phyloP scores from a whole-genome alignment of 2,113 vertebrate genomes.

The Brachyistius frenatus region DNA sequence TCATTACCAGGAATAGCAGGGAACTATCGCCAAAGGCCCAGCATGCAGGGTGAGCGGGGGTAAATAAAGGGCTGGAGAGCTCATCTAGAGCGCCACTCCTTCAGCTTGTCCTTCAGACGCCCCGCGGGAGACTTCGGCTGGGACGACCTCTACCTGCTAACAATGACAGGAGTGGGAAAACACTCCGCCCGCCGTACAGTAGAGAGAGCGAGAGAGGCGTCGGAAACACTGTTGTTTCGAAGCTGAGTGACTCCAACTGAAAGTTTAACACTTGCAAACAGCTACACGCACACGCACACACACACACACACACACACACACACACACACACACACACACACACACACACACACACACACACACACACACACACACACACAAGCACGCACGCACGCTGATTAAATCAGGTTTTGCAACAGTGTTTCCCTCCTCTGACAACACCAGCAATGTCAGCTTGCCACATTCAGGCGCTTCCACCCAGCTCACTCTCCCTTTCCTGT shows the following conservation, averaged over 20 bases:
- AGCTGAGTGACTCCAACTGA: background rate
- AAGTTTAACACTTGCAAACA: constrained; percentile 14
- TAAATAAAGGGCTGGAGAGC: constrained; percentile 67
- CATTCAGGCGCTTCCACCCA: constrained; percentile 33
- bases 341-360: too few species aligned
- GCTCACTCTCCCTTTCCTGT: constrained; percentile 42
- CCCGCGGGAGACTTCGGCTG: constrained; percentile 22
- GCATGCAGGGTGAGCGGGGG: constrained; percentile 63
- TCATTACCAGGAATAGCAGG: constrained; percentile 45
- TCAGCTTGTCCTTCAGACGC: constrained; percentile 71
- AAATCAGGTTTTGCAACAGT: constrained; percentile 61
- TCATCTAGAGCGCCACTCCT: constrained; percentile 34
- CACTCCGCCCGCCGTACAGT: background rate
- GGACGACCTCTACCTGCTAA: constrained; percentile 54
- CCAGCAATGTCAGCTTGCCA: constrained; percentile 58
- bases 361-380: too few species aligned
- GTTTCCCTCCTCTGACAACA: constrained; percentile 39
- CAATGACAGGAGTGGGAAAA: constrained; percentile 31
- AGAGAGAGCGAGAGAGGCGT: background rate
- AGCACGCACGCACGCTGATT: constrained; percentile 25
- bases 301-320: too few species aligned
- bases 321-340: too few species aligned
- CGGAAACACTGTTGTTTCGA: background rate
- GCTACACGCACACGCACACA: background rate
- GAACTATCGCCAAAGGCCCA: constrained; percentile 46